Conservation (phyloP, 2,113 vertebrate genomes). For the Chrysochloris asiatica region DNA sequence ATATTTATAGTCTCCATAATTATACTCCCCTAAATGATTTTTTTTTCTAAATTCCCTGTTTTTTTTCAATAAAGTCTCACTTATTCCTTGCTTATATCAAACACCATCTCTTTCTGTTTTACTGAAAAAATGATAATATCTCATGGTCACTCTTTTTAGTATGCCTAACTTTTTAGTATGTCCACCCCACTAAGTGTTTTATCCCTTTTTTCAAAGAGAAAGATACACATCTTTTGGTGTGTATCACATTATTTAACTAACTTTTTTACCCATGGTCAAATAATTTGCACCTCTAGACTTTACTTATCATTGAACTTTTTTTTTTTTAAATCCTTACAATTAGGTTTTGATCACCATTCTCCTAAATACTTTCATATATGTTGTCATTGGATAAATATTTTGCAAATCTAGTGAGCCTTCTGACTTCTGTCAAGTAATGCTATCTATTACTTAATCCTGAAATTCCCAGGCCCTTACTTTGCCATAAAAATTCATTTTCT, state of each 20-base stretch:
- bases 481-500: too few species aligned
- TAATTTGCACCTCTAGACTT: neutral
- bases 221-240: neutral
- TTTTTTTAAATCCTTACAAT: neutral
- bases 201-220: neutral
- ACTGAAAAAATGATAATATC: neutral
- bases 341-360: neutral
- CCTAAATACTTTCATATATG: neutral
- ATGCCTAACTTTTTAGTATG: too few species aligned
- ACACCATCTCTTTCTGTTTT: neutral
- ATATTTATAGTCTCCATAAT: neutral
- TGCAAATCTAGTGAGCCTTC: too few species aligned
- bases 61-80: neutral
- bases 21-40: neutral
- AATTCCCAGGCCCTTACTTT: too few species aligned
- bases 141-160: neutral
- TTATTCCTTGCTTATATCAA: neutral
- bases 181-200: neutral
- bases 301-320: too few species aligned
- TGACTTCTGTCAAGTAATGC: too few species aligned
- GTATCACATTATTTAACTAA: neutral
- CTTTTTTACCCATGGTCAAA: neutral
- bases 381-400: neutral
- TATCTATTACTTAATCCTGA: too few species aligned
- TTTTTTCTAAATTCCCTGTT: too few species aligned